Base-by-base conservation (phyloP, 2,797 vertebrate genomes). In the Dallia pectoralis region DNA sequence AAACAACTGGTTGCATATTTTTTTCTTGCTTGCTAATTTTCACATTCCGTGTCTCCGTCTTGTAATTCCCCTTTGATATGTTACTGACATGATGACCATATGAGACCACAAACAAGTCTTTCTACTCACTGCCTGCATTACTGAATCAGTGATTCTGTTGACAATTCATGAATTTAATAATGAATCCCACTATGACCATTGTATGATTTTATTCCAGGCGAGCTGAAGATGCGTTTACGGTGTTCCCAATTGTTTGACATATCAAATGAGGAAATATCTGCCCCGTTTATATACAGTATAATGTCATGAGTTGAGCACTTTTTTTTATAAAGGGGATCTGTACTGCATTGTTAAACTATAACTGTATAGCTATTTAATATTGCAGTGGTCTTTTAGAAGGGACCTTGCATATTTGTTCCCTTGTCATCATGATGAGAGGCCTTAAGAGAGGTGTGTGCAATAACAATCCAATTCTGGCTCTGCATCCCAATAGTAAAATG, bases 381-480 rank as follows among this genome's bases (percentile, higher is more conserved):
- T 63, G 65, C 74, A 75, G 80, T 22, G 69, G n/a, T n/a, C 76
- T 83, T 82, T 74, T 53, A 49, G 72, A 81, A 77, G 71, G 86
- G 74, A 77, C 76, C 77, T 82, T 70, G 71, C 72, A 30, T 79
- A 74, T 78, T 77, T 79, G 70, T 82, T 72, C 78, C 82, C 66
- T 76, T 67, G 69, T 84, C 82, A 82, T 85, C 30, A 77, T 70
- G 56, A 82, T 69, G 78, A 86, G 87, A 91, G 91, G 93, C 91
- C 91, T 93, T 93, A 89, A 85, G 87, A 92, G 88, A 86, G 48
- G 75, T 88, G 91, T 93, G 91, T 59, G 53, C 53, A 59, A 25
- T 93, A 94, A 93, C 93, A 93, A 91, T 87, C 71, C 74, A 63
- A 59, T 27, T 25, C 48, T 61, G 71, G 32, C 14, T 44, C 70